Percentiles rank a stretch among this genome's conserved stretches.
phyloP scores from a whole-genome alignment of 2,888 invertebrate species.

The Rotaria macrura region DNA sequence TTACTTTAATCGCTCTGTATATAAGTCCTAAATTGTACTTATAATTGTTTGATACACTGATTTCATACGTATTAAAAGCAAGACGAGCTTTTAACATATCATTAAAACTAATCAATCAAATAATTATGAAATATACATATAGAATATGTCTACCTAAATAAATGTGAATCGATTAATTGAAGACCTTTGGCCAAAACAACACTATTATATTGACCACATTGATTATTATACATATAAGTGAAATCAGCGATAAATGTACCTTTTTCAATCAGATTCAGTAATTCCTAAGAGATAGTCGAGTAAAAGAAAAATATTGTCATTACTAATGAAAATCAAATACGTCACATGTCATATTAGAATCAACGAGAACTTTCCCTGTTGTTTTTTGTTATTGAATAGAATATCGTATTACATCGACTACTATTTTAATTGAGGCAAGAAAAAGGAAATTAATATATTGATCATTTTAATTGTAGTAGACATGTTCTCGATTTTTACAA shows the following conservation, averaged over 20 bases:
- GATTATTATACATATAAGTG: background rate
- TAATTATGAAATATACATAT: background rate
- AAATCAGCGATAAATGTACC: background rate
- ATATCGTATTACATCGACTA: no score
- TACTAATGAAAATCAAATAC: background rate
- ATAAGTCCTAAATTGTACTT: background rate
- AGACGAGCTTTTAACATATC: background rate
- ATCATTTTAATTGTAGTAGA: no score
- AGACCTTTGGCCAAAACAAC: background rate
- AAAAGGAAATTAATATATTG: no score
- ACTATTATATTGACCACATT: background rate
- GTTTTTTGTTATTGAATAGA: no score
- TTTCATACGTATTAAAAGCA: background rate
- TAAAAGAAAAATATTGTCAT: background rate
- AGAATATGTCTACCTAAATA: background rate
- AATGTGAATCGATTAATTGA: background rate
- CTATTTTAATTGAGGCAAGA: no score
- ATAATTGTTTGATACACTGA: background rate
- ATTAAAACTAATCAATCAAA: background rate
- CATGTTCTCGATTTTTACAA: no score
- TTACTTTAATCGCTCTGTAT: background rate
- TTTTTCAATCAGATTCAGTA: background rate
- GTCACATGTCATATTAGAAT: no score
- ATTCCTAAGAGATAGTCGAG: background rate
- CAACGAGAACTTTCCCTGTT: no score